A percentile compares a stretch with the other conserved stretches of the same genome.
Evolutionary conservation across 2,888 invertebrate genomes (phyloP).

Genomic region (Meloe dianella): DNA sequence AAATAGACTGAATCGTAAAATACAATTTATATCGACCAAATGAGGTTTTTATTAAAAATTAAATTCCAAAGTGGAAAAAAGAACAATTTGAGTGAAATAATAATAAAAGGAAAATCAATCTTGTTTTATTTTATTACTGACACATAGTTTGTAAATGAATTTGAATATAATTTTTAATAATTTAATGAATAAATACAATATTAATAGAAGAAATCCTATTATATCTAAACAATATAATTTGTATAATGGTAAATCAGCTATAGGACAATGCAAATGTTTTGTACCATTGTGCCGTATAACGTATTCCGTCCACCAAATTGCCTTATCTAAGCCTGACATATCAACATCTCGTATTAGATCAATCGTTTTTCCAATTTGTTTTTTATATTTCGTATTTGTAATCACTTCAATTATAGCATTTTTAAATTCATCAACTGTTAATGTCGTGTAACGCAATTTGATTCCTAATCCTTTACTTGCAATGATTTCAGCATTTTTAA

Average conservation of each 20-base stretch:
- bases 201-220: slow-evolving; percentile 29
- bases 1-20: slow-evolving; percentile 49
- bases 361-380: slow-evolving; percentile 34
- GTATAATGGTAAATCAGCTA: slow-evolving; percentile 36
- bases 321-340: slow-evolving; percentile 43
- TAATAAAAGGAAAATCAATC: neutral
- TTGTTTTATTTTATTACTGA: slow-evolving; percentile 9
- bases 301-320: slow-evolving; percentile 50
- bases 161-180: slow-evolving; percentile 10
- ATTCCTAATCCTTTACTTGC: slow-evolving; percentile 39
- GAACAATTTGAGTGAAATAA: neutral
- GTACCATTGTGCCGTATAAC: slow-evolving; percentile 45
- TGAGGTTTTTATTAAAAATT: slow-evolving; percentile 35
- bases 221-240: slow-evolving; percentile 44
- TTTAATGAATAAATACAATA: slow-evolving; percentile 10
- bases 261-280: slow-evolving; percentile 38
- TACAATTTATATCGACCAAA: slow-evolving; percentile 51
- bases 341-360: slow-evolving; percentile 38
- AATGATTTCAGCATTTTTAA: slow-evolving; percentile 38
- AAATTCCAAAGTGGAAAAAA: neutral
- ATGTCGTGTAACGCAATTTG: slow-evolving; percentile 31
- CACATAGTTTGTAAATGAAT: neutral
- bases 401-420: slow-evolving; percentile 44
- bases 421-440: slow-evolving; percentile 39
- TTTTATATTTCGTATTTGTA: slow-evolving; percentile 40